A percentile compares a stretch with the other conserved stretches of the same genome.
Conservation (phyloP, 2,113 vertebrate species). For the Trogon surrucura region DNA sequence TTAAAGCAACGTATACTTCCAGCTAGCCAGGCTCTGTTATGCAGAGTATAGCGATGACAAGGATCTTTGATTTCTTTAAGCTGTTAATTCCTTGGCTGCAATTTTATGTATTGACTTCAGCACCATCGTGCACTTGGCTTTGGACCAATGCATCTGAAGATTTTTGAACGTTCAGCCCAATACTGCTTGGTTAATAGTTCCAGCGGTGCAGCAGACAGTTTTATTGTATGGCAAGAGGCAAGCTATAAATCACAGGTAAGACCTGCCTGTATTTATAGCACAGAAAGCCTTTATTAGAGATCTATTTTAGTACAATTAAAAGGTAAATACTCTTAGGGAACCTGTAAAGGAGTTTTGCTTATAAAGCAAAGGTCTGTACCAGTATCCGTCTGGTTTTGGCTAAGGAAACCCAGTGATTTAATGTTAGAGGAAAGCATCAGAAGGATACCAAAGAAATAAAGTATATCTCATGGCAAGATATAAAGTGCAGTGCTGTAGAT, state of each 20-base stretch:
- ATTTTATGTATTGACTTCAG: neutral
- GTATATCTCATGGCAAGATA: neutral
- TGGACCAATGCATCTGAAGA: neutral
- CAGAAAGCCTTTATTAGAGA: neutral
- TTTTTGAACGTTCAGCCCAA: neutral
- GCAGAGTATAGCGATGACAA: neutral
- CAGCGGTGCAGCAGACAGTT: neutral
- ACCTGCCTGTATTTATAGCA: neutral
- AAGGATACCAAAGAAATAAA: conserved; percentile 7
- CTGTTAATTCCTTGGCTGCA: neutral
- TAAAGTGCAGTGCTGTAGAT: conserved; percentile 11
- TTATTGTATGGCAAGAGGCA: neutral
- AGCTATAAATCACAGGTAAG: neutral
- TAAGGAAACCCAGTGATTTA: conserved; percentile 10
- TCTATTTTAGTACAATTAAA: conserved; percentile 14
- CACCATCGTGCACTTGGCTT: neutral
- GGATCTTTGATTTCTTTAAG: neutral
- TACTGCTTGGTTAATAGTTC: neutral
- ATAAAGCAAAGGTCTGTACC: neutral
- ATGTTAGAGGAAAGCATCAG: neutral
- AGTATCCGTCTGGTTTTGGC: neutral
- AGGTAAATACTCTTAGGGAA: neutral
- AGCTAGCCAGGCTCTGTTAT: neutral
- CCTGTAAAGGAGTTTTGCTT: neutral
- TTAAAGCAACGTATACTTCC: neutral